Evolutionary conservation across 2,888 invertebrate genomes (phyloP).

Genomic region (Xylophagus ater): DNA sequence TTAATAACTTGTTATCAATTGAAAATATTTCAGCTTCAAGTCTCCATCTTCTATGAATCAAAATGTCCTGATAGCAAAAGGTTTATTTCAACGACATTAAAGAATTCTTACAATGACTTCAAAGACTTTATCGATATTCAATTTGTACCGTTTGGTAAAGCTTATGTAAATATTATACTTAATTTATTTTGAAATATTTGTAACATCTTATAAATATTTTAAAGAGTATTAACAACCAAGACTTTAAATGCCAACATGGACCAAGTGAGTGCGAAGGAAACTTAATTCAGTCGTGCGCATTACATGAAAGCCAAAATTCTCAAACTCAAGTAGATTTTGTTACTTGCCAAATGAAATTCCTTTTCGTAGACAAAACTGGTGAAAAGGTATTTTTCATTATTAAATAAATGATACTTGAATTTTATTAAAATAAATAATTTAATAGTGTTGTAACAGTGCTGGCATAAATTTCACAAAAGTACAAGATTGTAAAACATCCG

Average conservation of each 20-base stretch:
- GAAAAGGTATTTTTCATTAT: constrained; percentile 6
- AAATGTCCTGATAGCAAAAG: constrained; percentile 44
- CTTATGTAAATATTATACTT: constrained; percentile 34
- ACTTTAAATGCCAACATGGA: constrained; percentile 47
- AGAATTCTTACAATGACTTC: constrained; percentile 39
- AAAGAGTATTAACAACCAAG: constrained; percentile 24
- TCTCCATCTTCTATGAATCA: constrained; percentile 45
- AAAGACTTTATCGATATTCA: constrained; percentile 38
- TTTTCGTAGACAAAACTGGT: constrained; percentile 31
- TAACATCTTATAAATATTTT: neutral
- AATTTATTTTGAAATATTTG: constrained; percentile 2
- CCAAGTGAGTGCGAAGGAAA: constrained; percentile 46
- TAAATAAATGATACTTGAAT: neutral
- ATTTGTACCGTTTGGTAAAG: constrained; percentile 49
- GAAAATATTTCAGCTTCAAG: constrained; percentile 29
- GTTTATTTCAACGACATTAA: constrained; percentile 42
- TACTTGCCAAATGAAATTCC: constrained; percentile 39
- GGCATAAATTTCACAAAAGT: constrained; percentile 29
- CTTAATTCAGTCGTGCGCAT: constrained; percentile 44
- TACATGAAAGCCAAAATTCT: constrained; percentile 27
- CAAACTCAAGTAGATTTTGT: constrained; percentile 36
- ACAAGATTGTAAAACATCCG: constrained; percentile 27
- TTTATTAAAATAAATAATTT: neutral
- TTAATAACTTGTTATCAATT: no score
- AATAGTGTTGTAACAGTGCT: constrained; percentile 30